These are phyloP conservation scores for Tringa solitaria DNA, from an alignment of 2,113 vertebrate genomes.

Conservation along the genomic window DNA sequence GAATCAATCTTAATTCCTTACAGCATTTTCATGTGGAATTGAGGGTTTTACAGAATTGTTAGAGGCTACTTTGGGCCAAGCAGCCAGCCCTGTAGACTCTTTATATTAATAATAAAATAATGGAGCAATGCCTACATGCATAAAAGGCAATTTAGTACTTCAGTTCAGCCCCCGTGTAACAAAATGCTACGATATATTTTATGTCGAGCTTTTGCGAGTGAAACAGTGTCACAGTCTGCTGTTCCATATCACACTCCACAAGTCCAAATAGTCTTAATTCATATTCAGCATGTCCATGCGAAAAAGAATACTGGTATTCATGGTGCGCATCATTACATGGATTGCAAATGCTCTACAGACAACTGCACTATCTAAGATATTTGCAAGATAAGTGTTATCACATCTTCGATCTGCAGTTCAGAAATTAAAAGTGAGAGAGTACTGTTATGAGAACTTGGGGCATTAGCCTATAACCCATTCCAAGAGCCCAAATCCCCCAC, in stretches of 20 bases:
- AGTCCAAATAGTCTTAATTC: background rate
- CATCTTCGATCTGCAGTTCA: background rate
- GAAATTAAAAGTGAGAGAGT: background rate
- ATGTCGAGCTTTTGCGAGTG: background rate
- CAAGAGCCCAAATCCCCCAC: background rate
- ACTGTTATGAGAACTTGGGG: background rate
- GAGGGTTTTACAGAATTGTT: background rate
- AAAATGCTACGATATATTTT: background rate
- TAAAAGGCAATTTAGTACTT: background rate
- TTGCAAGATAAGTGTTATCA: background rate
- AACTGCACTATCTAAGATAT: background rate
- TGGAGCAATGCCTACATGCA: background rate
- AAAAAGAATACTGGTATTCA: background rate
- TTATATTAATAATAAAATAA: background rate
- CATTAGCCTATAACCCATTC: background rate
- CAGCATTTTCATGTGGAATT: background rate
- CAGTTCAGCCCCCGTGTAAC: background rate
- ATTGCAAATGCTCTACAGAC: background rate
- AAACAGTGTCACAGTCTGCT: background rate
- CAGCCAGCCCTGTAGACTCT: background rate
- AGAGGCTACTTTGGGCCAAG: background rate
- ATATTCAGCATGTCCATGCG: background rate
- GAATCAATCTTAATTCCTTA: background rate
- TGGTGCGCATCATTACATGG: background rate
- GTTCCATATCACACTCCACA: background rate